Conservation (phyloP, 2,888 invertebrate genomes). For the Hipparchia semele region DNA sequence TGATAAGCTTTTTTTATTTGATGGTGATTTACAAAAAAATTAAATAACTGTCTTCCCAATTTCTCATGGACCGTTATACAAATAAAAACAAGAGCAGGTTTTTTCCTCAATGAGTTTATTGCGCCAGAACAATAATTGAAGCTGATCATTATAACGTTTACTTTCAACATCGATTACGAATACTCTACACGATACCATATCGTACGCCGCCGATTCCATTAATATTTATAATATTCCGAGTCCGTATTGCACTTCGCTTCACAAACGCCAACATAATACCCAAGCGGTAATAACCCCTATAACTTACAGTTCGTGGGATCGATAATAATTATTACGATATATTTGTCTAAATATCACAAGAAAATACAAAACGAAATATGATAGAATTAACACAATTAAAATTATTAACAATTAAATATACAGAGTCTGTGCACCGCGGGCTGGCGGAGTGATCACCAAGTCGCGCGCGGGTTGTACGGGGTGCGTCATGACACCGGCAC, state of each 20-base stretch:
- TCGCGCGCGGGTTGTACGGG: slow-evolving; percentile 63
- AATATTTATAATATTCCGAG: slow-evolving; percentile 74
- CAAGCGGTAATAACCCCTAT: slow-evolving; percentile 73
- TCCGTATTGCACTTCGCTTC: slow-evolving; percentile 78
- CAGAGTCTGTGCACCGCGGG: slow-evolving; percentile 62
- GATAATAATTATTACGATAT: slow-evolving; percentile 67
- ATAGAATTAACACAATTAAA: slow-evolving; percentile 81
- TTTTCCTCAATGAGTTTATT: slow-evolving; percentile 81
- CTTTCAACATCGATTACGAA: slow-evolving; percentile 83
- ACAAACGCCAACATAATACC: slow-evolving; percentile 67
- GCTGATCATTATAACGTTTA: slow-evolving; percentile 82
- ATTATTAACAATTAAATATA: slow-evolving; percentile 81
- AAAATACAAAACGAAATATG: slow-evolving; percentile 82
- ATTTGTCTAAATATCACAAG: slow-evolving; percentile 83
- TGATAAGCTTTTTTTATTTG: neutral
- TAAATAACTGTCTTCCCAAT: slow-evolving; percentile 41
- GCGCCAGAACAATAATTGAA: slow-evolving; percentile 83
- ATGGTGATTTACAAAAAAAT: neutral
- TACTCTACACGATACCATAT: slow-evolving; percentile 77
- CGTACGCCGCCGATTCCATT: slow-evolving; percentile 67
- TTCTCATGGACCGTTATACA: slow-evolving; percentile 56
- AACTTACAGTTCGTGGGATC: slow-evolving; percentile 82
- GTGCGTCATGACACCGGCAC: slow-evolving; percentile 81
- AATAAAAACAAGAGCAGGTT: slow-evolving; percentile 73
- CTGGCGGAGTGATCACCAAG: slow-evolving; percentile 71